Conservation (phyloP, 2,888 invertebrate species). For the Oithona nana region DNA sequence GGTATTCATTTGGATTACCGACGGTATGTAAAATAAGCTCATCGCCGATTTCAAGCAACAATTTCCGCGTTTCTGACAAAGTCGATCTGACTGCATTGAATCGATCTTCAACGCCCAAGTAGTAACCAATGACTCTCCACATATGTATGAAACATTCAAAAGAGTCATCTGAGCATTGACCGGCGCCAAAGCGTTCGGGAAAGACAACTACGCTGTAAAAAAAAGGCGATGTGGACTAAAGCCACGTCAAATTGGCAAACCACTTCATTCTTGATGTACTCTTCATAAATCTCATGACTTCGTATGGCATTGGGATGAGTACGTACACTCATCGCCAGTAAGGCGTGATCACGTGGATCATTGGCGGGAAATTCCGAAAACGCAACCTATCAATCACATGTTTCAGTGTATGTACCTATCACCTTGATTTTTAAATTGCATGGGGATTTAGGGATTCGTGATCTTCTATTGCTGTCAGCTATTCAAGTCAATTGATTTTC, state of each 20-base stretch:
- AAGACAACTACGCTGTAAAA: background rate
- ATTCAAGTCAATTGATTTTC: background rate
- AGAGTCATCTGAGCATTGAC: background rate
- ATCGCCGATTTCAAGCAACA: background rate
- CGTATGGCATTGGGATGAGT: too few species aligned
- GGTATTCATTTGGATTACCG: background rate
- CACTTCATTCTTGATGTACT: background rate
- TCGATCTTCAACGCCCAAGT: background rate
- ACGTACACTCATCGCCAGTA: too few species aligned
- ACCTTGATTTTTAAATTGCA: too few species aligned
- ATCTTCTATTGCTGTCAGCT: too few species aligned
- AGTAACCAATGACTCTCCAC: constrained; percentile 1
- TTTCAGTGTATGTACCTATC: too few species aligned
- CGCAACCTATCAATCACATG: too few species aligned
- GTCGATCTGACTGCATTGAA: background rate
- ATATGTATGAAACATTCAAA: background rate
- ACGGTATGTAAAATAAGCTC: background rate
- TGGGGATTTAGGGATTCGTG: too few species aligned
- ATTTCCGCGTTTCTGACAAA: background rate
- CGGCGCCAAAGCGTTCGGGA: background rate
- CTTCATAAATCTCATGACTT: too few species aligned
- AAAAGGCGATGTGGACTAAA: background rate
- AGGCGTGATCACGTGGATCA: too few species aligned
- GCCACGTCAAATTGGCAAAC: background rate
- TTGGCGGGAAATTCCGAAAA: too few species aligned